A percentile compares a stretch with the other conserved stretches of the same genome.
These are phyloP conservation scores for Pelochelys cantorii DNA, from an alignment of 2,797 vertebrate species.

Conservation along the genomic window DNA sequence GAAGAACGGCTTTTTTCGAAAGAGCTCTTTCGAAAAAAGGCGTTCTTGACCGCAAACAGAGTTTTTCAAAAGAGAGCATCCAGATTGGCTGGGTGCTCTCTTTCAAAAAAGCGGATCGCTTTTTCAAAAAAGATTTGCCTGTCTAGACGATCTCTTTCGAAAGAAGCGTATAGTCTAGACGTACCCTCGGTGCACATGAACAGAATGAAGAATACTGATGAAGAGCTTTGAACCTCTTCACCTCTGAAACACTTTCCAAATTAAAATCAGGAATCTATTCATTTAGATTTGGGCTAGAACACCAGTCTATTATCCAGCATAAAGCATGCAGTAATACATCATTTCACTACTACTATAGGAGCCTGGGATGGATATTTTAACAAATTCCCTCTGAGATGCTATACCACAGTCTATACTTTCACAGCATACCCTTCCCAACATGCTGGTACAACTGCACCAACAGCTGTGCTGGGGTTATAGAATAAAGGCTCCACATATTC, in stretches of 20 bases:
- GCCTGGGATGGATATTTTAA: not conserved
- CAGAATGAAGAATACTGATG: not conserved
- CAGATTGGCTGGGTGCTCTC: too few species aligned
- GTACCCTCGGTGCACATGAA: not conserved
- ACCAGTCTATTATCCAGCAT: not conserved
- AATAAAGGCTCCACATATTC: not conserved
- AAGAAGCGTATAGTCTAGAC: too few species aligned
- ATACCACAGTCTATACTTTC: not conserved
- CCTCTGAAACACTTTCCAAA: not conserved
- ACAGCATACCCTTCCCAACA: not conserved
- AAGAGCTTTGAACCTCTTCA: not conserved
- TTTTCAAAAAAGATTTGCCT: too few species aligned
- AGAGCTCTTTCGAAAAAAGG: too few species aligned
- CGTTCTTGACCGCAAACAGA: too few species aligned
- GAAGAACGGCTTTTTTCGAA: too few species aligned
- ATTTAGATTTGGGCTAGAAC: not conserved
- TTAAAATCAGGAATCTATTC: not conserved
- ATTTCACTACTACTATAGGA: not conserved
- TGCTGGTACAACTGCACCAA: fast-evolving
- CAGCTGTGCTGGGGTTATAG: not conserved
- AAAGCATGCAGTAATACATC: not conserved
- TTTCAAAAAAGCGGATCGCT: too few species aligned
- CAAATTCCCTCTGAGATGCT: not conserved
- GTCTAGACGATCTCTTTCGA: too few species aligned
- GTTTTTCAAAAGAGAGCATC: too few species aligned